Base-by-base conservation (phyloP, 2,888 invertebrate genomes). In the Apantesis nais region DNA sequence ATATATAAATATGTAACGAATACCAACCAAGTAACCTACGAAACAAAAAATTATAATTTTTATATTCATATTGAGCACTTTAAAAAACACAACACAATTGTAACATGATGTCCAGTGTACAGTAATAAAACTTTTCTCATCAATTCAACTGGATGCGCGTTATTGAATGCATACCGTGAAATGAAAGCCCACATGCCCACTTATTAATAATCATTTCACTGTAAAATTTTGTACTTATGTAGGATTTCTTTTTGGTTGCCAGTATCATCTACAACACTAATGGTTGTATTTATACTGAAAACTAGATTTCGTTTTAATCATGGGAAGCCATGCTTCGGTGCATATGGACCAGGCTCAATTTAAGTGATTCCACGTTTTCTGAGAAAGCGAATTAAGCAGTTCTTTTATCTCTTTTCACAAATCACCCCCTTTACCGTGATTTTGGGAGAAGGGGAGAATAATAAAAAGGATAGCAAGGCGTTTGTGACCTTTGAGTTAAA, bases 161-260 rank as follows among this genome's bases (percentile, higher is more conserved):
- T 80, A 82, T 78, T 76, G 78, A 77, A 80, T 73, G 74, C 85
- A 84, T 69, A 80, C 83, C 85, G 83, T 86, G 85, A 84, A 86
- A 86, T 85, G 62, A 71, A 70, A 65, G 55, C 22, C 62, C 19
- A 52, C 25, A 48, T 71, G 52, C 65, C 39, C 55, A 55, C 31
- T 44, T 31, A 62, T 41, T 60, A 58, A 62, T 65, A 70, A 67
- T 67, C 44, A 44, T 61, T 41, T 61, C 7, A 29, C 39, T 58
- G n/a, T n/a, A 41, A 16, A 9, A 29, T 22, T 31, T 37, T 29
- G 11, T 48, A 8, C 48, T 25, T 29, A 14, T 9, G 4, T 55
- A 12, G 25, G 29, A 25, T 4, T 55, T 52, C 12, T 55, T 25
- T 55, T 55, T 4, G 12, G 25, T 25, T 61, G 22, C 34, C 34